Base-by-base conservation (phyloP, 2,888 invertebrate species). In the Lasius platythorax region DNA sequence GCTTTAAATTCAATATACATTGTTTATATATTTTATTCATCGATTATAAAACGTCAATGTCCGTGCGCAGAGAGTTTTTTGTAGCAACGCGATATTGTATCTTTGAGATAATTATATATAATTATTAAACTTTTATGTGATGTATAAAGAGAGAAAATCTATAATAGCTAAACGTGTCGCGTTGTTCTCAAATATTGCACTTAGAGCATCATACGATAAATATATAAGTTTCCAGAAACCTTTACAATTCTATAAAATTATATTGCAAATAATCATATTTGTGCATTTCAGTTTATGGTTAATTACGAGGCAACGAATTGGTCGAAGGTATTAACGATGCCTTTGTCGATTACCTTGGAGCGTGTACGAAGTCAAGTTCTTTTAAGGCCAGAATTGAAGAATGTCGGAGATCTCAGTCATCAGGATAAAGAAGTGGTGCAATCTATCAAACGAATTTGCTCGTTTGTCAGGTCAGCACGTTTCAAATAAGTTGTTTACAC, bases 221-320 rank as follows among this genome's bases (percentile, higher is more conserved):
- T 53, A 53, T 53, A 53, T n/a, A 8, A n/a, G n/a, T 53, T n/a
- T n/a, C 4, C n/a, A 8, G 2, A 53, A 53, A n/a, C 8, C 8
- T 53, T 18, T 53, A 53, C 0, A 53, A 53, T 53, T 53, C 50
- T n/a, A 53, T 53, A 53, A 18, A 53, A 53, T 53, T 8, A 18
- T 8, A 33, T 61, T 58, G 23, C 23, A 18, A 72, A 43, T 68
- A 28, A 61, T 43, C 15, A 3, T 30, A 46, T 53, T n/a, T 6
- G 23, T 73, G 11, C 63, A 8, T 94, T 94, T 85, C 89, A 96
- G 96, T 94, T 96, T 73, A 92, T 96, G 68, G 94, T 94, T 12
- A 95, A 95, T 72, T 95, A 95, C 84, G 95, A 96, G 93, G 92
- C 92, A 61, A 95, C 95, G 0, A 95, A 96, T 90, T 96, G 96